Evolutionary conservation across 2,113 vertebrate genomes (phyloP).

Genomic region (Cryptotis parvus): DNA sequence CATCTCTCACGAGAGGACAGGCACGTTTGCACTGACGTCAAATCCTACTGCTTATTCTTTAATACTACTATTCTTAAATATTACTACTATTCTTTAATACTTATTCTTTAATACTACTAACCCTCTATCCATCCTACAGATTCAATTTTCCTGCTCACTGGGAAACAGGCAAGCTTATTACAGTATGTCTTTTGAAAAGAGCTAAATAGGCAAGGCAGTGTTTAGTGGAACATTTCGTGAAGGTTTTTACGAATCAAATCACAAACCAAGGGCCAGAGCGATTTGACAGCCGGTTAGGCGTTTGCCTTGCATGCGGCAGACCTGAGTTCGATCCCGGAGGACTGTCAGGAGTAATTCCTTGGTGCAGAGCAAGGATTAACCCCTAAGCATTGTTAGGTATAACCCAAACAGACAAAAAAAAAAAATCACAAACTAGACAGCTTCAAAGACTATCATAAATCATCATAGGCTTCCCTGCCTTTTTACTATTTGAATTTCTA

Average conservation of each 20-base stretch:
- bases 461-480: background rate
- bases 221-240: background rate
- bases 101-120: background rate
- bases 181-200: background rate
- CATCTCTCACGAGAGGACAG: background rate
- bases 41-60: background rate
- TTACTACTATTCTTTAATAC: no score
- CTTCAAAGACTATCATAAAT: background rate
- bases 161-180: background rate
- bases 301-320: no score
- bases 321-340: no score
- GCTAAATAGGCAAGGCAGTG: background rate
- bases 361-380: no score
- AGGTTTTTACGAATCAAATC: background rate
- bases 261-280: no score
- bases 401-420: no score
- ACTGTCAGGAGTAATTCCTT: no score
- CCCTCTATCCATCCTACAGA: background rate
- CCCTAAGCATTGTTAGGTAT: no score
- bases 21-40: slow-evolving; percentile 15
- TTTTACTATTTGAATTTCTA: slow-evolving; percentile 11
- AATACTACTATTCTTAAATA: no score
- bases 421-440: background rate
- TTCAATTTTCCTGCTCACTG: background rate
- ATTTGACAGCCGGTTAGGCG: no score